Evolutionary conservation across 37 sponge, comb jelly and placozoan species (phyloP), one percentile per base, ranked within the genome.

Genomic region (Spongia lamella): DNA sequence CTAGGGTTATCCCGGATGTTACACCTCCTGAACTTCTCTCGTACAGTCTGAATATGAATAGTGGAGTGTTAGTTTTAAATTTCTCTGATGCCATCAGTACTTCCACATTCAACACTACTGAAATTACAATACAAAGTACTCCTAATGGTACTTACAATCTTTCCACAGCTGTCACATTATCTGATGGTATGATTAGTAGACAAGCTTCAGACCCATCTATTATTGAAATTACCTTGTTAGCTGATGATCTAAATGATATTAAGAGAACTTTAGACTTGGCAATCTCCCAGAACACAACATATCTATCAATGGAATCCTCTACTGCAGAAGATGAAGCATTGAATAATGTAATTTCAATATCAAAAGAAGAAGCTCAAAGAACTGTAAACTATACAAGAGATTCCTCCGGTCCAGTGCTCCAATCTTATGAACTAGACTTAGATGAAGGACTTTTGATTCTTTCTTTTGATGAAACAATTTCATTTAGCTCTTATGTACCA

Each of bases 71-170:
- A 4, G 66, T 50, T 21, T 74, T 95, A 16, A 83, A 74, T 20
- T 91, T 95, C 78, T 84, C 96, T 51, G 92, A 95, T 70, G 74
- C 83, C 21, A 78, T 95, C 24, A 80, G 82, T 51, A 43, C 81
- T 0, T 35, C 76, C 53, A 88, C 83, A 50, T 85, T 91, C 72
- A 84, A 95, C 66, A 55, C 49, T 16, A 65, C 70, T 63, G 85
- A 83, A 32, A 70, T 91, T 30, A 90, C 92, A 31, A 58, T 95
- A 0, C 96, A 95, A 59, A 38, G n/a, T 56, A 53, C 22, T 15
- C 26, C 63, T 13, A 73, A 64, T 59, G 59, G 34, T 16, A 31
- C 56, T 43, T 32, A 70, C 21, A 57, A 70, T 19, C 17, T 5
- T 19, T 50, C 58, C 30, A 36, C 63, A 13, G 88, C 70, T 51